Percentiles rank a stretch among this genome's conserved stretches.
Evolutionary conservation across 1,140 invertebrate genomes (phyloP).

Genomic region (Lordiphosa mommai): DNA sequence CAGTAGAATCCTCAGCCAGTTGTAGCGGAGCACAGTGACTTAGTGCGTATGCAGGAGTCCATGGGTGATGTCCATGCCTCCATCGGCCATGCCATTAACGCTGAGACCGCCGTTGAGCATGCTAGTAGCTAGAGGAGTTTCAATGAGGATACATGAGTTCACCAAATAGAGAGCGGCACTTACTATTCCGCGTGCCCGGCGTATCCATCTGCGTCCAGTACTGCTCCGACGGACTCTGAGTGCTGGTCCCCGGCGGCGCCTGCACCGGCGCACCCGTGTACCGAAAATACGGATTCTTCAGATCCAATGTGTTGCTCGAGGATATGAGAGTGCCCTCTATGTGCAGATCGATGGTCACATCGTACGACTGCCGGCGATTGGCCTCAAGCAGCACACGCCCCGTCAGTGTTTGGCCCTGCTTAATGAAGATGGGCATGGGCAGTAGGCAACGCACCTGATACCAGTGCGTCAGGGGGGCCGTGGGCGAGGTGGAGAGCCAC

Average conservation of each 20-base stretch:
- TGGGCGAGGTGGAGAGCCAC: constrained; percentile 99
- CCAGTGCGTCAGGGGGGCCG: constrained; percentile 99
- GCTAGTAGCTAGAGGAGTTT: constrained; percentile 82
- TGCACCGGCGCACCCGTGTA: constrained; percentile 93
- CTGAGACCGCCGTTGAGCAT: constrained; percentile 91
- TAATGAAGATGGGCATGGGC: constrained; percentile 95
- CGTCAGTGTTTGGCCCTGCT: constrained; percentile 94
- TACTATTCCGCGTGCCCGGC: constrained; percentile 79
- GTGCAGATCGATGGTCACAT: constrained; percentile 97
- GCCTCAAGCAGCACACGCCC: constrained; percentile 94
- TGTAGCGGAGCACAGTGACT: too few species aligned
- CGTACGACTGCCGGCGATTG: constrained; percentile 99
- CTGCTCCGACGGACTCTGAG: constrained; percentile 93
- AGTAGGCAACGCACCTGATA: constrained; percentile 99
- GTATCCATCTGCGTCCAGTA: constrained; percentile 93
- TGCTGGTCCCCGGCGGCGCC: constrained; percentile 93
- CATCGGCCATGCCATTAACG: constrained; percentile 88
- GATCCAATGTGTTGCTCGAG: constrained; percentile 94
- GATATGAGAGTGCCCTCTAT: constrained; percentile 92
- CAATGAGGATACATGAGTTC: constrained; percentile 1
- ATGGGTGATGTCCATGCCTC: constrained; percentile 84
- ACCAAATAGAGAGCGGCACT: constrained; percentile 12
- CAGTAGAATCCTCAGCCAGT: too few species aligned
- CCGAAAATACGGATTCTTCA: constrained; percentile 99
- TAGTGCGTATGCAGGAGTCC: constrained; percentile 71